Base-by-base conservation (phyloP, 1,140 invertebrate genomes). In the Euglossa dilemma region DNA sequence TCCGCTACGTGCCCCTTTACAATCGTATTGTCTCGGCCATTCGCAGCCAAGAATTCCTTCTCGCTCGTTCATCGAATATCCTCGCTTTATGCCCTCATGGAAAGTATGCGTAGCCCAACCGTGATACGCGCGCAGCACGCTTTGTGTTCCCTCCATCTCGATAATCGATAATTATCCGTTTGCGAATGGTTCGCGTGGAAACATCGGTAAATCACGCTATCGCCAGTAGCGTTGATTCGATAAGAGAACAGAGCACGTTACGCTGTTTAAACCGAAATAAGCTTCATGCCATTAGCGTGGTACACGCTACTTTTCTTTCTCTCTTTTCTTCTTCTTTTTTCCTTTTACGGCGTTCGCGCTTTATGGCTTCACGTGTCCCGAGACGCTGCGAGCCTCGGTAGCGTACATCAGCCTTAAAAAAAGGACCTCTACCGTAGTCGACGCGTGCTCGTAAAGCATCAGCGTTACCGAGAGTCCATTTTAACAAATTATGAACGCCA, bases 401-500 rank as follows among this genome's bases (percentile, higher is more conserved):
- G 50, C 54, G 25, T 25, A 16, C 54, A 45, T 28, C 54, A n/a
- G 54, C 25, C 9, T 52, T 52, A 61, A 80, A 50, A 69, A 43
- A 72, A 4, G 36, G 43, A 25, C 18, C 36, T 43, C 56, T 16
- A 18, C 12, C 83, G 59, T 28, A 70, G 52, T 43, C 47, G 25
- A 61, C 67, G 43, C 52, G 7, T 28, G 7, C 67, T 47, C 77
- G 77, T 80, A 80, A 80, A 80, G 16, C 67, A 72, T 72, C 77
- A 59, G 6, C 54, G 20, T 50, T 79, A 57, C 77, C 45, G 14
- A 9, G 67, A 80, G 77, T 72, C 28, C 56, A 61, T 80, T 80
- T 43, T 56, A 59, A 45, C 67, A 72, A 80, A 80, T 80, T 80
- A 80, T 61, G 56, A 61, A 45, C 45, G 8, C 25, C 54, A 50